These are phyloP conservation scores for Diplazon laetatorius DNA, from an alignment of 2,888 invertebrate genomes.

Conservation along the genomic window DNA sequence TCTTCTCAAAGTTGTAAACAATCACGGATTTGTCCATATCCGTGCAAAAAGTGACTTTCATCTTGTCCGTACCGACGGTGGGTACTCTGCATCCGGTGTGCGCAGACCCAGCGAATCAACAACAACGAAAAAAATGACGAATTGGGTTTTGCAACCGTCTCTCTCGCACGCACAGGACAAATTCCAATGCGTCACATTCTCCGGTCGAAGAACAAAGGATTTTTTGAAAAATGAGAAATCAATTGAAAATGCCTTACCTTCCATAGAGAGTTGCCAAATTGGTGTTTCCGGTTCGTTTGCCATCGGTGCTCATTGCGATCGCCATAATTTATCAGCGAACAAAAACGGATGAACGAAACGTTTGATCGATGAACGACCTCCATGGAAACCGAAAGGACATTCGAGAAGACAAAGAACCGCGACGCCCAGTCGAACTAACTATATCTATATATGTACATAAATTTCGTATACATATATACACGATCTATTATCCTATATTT, in stretches of 20 bases:
- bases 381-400: constrained; percentile 55
- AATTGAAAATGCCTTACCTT: constrained; percentile 69
- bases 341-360: constrained; percentile 49
- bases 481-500: background rate
- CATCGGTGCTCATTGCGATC: constrained; percentile 67
- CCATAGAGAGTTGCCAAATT: constrained; percentile 74
- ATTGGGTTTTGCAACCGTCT: background rate
- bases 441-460: no score
- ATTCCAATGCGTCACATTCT: no score
- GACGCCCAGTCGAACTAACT: constrained; percentile 3
- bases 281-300: constrained; percentile 71
- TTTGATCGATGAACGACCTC: constrained; percentile 71
- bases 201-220: background rate
- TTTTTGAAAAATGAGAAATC: constrained; percentile 24
- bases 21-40: constrained; percentile 97
- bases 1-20: constrained; percentile 94
- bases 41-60: constrained; percentile 88
- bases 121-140: no score
- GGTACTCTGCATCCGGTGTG: constrained; percentile 70
- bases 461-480: no score
- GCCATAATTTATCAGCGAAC: constrained; percentile 72
- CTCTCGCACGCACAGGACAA: no score
- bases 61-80: constrained; percentile 81
- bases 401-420: background rate
- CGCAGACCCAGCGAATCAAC: no score